Evolutionary conservation across 92 coral and sea anemone species (phyloP).

Genomic region (Heteractis magnifica): DNA sequence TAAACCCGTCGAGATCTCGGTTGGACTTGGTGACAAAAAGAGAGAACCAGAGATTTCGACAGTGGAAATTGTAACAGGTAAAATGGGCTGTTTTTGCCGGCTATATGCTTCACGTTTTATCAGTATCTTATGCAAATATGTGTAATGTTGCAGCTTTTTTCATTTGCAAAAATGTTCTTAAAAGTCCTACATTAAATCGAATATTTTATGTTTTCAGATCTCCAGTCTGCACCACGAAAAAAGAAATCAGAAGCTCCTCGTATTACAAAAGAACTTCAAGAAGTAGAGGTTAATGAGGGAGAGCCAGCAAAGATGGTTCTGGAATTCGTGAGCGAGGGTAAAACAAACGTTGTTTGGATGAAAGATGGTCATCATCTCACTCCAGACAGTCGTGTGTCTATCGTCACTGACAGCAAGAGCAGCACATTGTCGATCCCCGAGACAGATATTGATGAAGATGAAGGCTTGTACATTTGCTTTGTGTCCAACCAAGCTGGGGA

Average conservation of each 20-base stretch:
- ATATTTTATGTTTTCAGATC: neutral
- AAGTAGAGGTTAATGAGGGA: conserved; percentile 72
- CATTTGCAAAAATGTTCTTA: neutral
- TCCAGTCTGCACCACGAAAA: conserved; percentile 18
- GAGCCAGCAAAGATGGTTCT: conserved; percentile 66
- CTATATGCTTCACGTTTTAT: neutral
- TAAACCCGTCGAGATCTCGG: conserved; percentile 47
- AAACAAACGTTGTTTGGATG: conserved; percentile 64
- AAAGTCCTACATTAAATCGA: neutral
- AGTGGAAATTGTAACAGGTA: conserved; percentile 9
- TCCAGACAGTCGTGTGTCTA: conserved; percentile 55
- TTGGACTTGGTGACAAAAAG: conserved; percentile 15
- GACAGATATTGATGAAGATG: conserved; percentile 60
- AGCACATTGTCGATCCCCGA: conserved; percentile 58
- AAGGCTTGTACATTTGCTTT: conserved; percentile 71
- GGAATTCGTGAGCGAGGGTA: conserved; percentile 69
- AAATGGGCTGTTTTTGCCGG: neutral
- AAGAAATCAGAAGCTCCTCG: conserved; percentile 55
- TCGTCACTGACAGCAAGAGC: conserved; percentile 51
- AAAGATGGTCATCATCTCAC: conserved; percentile 64
- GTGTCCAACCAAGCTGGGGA: conserved; percentile 57
- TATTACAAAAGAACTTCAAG: conserved; percentile 80
- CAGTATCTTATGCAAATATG: neutral
- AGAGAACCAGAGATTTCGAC: conserved; percentile 25
- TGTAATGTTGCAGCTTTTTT: neutral